Evolutionary conservation across 2,888 invertebrate species (phyloP), one percentile per base, ranked within the genome.

Genomic region (Byasa hedistus): DNA sequence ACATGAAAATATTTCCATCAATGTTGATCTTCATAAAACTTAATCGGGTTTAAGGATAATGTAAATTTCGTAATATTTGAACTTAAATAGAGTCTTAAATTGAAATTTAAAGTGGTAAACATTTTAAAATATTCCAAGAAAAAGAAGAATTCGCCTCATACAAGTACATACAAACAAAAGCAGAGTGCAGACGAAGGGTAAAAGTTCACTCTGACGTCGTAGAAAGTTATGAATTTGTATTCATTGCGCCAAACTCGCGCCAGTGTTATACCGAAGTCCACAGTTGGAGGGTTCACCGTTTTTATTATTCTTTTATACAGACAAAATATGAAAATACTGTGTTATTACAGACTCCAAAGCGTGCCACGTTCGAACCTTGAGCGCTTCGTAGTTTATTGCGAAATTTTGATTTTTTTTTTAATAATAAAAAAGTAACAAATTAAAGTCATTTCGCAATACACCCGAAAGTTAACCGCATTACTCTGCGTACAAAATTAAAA

Each of bases 191-290:
- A 61, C 61, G 61, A 57, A 61, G 61, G 61, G 57, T 32, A 48
- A 66, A 59, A 61, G 65, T 61, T 65, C 60, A 65, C 65, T 60
- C 61, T 65, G 60, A 61, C 48, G 44, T 3, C 54, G 59, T 60
- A 44, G 15, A 61, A 51, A 61, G 51, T 61, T 61, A 56, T 59
- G 36, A 65, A 65, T 65, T 57, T 65, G 61, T 60, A 65, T 65
- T 65, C 65, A 65, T 65, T 64, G 58, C 52, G 24, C 60, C 48
- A 59, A 51, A 32, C 23, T 12, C 32, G 59, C 55, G 44, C 59
- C 21, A 61, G 44, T 65, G 48, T 61, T 57, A 48, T 60, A 65
- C 56, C 51, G 48, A 44, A 51, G 65, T 36, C 60, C 56, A n/a
- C 56, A 48, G 48, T 61, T 52, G 17, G 58, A 27, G 22, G 21